Evolutionary conservation across 2,113 vertebrate species (phyloP), one percentile per base, ranked within the genome.

Genomic region (Lepus americanus): DNA sequence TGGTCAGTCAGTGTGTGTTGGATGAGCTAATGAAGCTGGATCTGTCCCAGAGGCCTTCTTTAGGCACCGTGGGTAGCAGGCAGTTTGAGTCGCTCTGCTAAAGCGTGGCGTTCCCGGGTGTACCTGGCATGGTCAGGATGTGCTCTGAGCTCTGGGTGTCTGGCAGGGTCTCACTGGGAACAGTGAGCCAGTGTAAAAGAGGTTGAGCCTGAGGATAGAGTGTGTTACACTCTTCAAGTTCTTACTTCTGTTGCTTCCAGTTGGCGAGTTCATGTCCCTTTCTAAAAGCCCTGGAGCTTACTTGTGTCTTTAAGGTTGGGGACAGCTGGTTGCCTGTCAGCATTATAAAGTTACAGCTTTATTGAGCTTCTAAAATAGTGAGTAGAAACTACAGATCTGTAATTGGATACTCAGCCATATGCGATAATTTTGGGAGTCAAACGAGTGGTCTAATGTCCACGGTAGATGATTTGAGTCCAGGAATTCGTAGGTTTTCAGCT

Each of bases 331-430:
- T 92, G 73, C 70, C 79, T 94, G 81, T 86, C 69, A 92, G 90
- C 92, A 79, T 94, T 95, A 90, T 96, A 96, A 92, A 97, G 92
- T 96, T 94, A 95, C 95, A 95, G 64, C 85, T 90, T 90, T 96
- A 86, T 92, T 95, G 89, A 92, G 86, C 86, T 90, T 97, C 91
- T 97, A 77, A 97, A 94, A 97, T 95, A 95, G 90, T 92, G 78
- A 96, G 79, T 92, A 80, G 94, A 94, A 87, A 93, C 66, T 92
- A 87, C 77, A 77, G 89, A 64, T 94, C 55, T 5, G 44, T 95
- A 95, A 97, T 92, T 92, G 86, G 92, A 95, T 94, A 93, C 78
- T 95, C 69, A 55, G 78, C 88, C 88, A 86, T 96, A 95, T 96
- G 91, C 84, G 92, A 96, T 91, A 86, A 96, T 96, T 96, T 97